A percentile compares a stretch with the other conserved stretches of the same genome.
phyloP scores from a whole-genome alignment of 2,113 vertebrate genomes.

The Cyprichromis sp. region DNA sequence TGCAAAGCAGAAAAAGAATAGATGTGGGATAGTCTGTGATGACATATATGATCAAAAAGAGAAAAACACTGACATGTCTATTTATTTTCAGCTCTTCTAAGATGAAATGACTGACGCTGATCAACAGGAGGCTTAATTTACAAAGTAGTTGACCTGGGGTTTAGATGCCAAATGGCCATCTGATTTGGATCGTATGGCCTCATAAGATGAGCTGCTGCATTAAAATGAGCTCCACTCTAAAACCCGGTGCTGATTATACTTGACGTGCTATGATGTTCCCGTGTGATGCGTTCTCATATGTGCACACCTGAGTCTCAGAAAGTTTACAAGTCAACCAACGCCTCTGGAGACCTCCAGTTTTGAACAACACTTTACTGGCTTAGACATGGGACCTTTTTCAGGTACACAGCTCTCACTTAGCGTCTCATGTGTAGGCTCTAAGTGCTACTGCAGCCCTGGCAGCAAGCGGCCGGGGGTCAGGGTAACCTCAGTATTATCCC shows the following conservation, averaged over 20 bases:
- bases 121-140: background rate
- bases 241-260: slow-evolving; percentile 60
- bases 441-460: slow-evolving; percentile 36
- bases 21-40: background rate
- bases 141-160: background rate
- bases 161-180: background rate
- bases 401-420: slow-evolving; percentile 6
- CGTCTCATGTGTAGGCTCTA: background rate
- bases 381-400: slow-evolving; percentile 16
- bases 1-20: background rate
- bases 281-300: background rate
- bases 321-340: slow-evolving; percentile 43
- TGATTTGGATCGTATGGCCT: background rate
- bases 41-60: background rate
- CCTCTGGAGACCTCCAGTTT: slow-evolving; percentile 10
- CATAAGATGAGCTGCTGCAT: background rate
- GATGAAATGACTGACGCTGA: background rate
- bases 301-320: background rate
- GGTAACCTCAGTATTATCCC: slow-evolving; percentile 45
- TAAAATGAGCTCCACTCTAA: slow-evolving; percentile 1
- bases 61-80: background rate
- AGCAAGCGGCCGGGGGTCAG: slow-evolving; percentile 23
- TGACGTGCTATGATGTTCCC: slow-evolving; percentile 19
- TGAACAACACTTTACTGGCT: background rate
- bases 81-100: slow-evolving; percentile 14